Evolutionary conservation across 2,797 vertebrate genomes (phyloP), one percentile per base, ranked within the genome.

Genomic region (Peromyscus aztecus): DNA sequence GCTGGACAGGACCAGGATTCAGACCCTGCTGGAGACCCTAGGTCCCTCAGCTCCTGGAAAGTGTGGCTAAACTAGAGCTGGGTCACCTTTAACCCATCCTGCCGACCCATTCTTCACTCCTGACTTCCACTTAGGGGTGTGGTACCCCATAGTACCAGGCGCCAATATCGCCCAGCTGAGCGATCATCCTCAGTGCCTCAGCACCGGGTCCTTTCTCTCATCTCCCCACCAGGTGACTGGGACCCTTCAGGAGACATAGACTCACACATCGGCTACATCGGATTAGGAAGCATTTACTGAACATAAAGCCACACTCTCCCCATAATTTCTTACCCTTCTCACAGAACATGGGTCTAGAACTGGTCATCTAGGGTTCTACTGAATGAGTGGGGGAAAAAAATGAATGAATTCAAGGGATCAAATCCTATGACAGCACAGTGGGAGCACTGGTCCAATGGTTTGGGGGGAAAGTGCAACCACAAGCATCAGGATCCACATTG

Each of bases 381-480:
- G 14, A 83, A 75, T 31, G 34, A 52, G 37, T 27, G 55, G 59
- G 21, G 13, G 23, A 23, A 55, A 37, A 57, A 57, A 40, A 61
- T 29, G 13, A 65, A 49, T 52, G 52, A 40, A 61, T 88, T 57
- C 6, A 52, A 49, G 34, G 40, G 0, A 1, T 24, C 40, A 57
- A 34, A 13, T 65, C 43, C 40, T 6, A 0, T 4, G 27, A 4
- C 2, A 23, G 40, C 7, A 23, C 0, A 34, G 6, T 3, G 19
- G 40, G 49, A 63, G 14, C 27, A 11, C 31, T 34, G 1, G 29
- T 16, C 82, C 4, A 17, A 23, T 0, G 31, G 19, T 8, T 4
- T 7, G 71, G 31, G 55, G 55, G 29, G 12, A 43, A 88, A 57
- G 71, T 14, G 0, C 0, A n/a, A 65, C 40, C 49, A 57, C 24